A percentile compares a stretch with the other conserved stretches of the same genome.
These are phyloP conservation scores for Thamnophis elegans DNA, from an alignment of 2,797 vertebrate genomes.

Conservation along the genomic window DNA sequence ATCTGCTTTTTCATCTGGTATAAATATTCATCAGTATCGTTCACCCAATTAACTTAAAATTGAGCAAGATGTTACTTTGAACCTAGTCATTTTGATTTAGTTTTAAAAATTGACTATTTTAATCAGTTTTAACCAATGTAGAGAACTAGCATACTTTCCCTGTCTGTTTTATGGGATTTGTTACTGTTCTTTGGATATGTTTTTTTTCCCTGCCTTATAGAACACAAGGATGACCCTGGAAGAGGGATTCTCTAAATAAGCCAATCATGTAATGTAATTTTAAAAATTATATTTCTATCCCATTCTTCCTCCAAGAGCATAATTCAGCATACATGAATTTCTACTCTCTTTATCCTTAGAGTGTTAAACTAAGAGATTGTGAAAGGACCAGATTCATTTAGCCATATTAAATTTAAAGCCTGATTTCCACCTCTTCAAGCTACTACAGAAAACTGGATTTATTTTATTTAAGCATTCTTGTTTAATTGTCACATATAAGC, in stretches of 20 bases:
- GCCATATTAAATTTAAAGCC: not conserved
- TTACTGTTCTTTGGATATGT: not conserved
- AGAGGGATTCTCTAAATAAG: not conserved
- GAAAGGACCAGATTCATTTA: not conserved
- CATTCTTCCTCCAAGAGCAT: not conserved
- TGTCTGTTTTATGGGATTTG: not conserved
- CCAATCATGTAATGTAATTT: not conserved
- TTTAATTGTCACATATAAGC: not conserved
- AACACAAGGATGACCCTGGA: not conserved
- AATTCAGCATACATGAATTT: not conserved
- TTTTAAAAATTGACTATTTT: not conserved
- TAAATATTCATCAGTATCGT: conserved; percentile 4
- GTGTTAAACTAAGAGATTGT: not conserved
- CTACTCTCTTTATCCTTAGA: not conserved
- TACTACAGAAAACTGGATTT: not conserved
- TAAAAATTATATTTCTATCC: not conserved
- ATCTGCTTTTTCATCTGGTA: conserved; percentile 44
- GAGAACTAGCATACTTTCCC: conserved; percentile 5
- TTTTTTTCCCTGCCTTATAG: conserved; percentile 2
- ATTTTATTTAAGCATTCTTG: not conserved
- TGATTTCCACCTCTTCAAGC: not conserved
- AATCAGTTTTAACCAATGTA: not conserved
- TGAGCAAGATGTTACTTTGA: conserved; percentile 13
- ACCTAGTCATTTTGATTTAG: conserved; percentile 1
- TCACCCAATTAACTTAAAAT: conserved; percentile 24